Percentiles rank a stretch among this genome's conserved stretches.
These are phyloP conservation scores for Dermochelys coriacea DNA, from an alignment of 2,797 vertebrate genomes.

Conservation along the genomic window DNA sequence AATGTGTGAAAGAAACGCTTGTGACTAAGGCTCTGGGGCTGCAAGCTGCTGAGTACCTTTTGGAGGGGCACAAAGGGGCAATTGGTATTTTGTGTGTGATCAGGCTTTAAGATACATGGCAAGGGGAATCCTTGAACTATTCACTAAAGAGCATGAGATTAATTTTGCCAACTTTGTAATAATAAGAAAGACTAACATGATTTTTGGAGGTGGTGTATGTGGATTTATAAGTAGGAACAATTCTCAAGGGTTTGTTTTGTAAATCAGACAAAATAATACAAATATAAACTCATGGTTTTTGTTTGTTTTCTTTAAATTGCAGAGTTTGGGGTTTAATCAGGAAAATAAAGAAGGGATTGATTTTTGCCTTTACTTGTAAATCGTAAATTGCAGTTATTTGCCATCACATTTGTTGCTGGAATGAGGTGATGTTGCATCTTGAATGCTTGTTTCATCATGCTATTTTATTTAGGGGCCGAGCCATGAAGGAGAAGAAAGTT, in stretches of 20 bases:
- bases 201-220: constrained; percentile 17
- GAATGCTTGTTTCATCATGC: constrained; percentile 67
- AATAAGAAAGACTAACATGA: constrained; percentile 19
- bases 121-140: not conserved
- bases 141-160: not conserved
- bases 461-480: constrained; percentile 66
- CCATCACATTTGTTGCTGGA: constrained; percentile 69
- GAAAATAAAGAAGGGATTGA: constrained; percentile 58
- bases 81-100: not conserved
- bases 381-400: constrained; percentile 74
- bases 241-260: constrained; percentile 45
- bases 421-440: constrained; percentile 44
- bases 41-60: not conserved
- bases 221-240: constrained; percentile 17
- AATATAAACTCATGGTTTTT: constrained; percentile 28
- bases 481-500: constrained; percentile 42
- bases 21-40: not conserved
- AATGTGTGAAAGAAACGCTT: not conserved
- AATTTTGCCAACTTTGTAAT: not conserved
- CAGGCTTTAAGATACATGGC: not conserved
- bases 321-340: constrained; percentile 71
- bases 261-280: constrained; percentile 44
- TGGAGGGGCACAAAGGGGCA: not conserved
- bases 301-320: constrained; percentile 35
- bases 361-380: constrained; percentile 61